Conservation (phyloP, 2,113 vertebrate species). For the Ondatra zibethicus region DNA sequence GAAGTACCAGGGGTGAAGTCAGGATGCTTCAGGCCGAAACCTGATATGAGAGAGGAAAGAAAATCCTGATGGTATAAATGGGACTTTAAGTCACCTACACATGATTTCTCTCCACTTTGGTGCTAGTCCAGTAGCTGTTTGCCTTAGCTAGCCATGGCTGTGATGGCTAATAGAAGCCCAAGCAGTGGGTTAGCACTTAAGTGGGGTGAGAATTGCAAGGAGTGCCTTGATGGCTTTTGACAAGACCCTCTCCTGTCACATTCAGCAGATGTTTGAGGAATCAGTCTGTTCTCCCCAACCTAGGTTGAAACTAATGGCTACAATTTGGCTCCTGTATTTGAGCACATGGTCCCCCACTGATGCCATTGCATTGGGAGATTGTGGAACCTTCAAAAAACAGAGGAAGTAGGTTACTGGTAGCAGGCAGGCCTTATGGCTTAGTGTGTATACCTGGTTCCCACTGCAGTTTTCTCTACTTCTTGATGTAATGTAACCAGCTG, state of each 20-base stretch:
- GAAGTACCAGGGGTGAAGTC: not conserved
- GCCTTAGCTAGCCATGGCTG: accelerated
- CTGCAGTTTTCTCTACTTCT: not conserved
- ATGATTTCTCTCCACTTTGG: not conserved
- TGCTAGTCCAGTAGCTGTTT: not conserved
- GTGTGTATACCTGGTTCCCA: not conserved
- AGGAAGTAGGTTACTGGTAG: not conserved
- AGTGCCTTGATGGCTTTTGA: not conserved
- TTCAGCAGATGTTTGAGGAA: not conserved
- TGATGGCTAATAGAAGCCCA: no score
- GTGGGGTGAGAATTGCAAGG: not conserved
- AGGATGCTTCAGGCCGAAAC: not conserved
- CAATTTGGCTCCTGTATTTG: not conserved
- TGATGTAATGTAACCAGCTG: not conserved
- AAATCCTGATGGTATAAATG: not conserved
- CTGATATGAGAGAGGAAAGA: not conserved
- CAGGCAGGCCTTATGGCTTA: not conserved
- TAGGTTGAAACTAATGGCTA: not conserved
- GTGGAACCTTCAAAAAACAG: not conserved
- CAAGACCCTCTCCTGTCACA: not conserved
- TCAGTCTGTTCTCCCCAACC: not conserved
- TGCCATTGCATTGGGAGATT: not conserved
- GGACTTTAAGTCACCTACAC: not conserved
- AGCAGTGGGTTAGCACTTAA: not conserved
- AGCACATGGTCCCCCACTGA: not conserved